phyloP scores from a whole-genome alignment of 64 coral and sea anemone genomes.

The Actinia tenebrosa region DNA sequence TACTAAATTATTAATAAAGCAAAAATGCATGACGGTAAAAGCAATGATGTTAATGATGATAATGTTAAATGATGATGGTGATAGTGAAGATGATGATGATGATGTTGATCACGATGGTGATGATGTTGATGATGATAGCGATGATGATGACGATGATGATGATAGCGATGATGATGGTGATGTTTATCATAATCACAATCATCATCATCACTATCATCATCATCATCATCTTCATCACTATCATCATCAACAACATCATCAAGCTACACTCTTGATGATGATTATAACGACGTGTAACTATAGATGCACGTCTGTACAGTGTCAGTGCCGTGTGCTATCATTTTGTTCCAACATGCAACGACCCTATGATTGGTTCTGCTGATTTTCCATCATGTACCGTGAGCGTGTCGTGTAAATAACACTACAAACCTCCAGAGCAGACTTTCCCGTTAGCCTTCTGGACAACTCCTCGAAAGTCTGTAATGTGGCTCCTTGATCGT shows the following conservation, averaged over 20 bases:
- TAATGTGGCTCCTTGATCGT: conserved; percentile 32
- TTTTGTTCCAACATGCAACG: too few species aligned
- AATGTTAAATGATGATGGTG: background rate
- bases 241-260: too few species aligned
- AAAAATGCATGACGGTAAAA: background rate
- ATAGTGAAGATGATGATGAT: background rate
- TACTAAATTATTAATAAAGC: background rate
- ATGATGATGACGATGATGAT: background rate
- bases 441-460: conserved; percentile 29
- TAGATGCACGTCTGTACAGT: too few species aligned
- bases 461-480: conserved; percentile 43
- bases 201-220: too few species aligned
- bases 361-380: background rate
- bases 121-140: background rate
- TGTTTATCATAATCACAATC: background rate
- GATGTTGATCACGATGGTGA: background rate
- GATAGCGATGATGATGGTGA: background rate
- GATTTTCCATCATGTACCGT: background rate
- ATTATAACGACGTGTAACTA: too few species aligned
- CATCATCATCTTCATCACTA: too few species aligned
- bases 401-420: background rate
- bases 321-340: too few species aligned
- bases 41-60: too few species aligned
- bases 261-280: too few species aligned
- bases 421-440: conserved; percentile 40